phyloP scores from a whole-genome alignment of 2,797 vertebrate species.

The Poecile montanus region DNA sequence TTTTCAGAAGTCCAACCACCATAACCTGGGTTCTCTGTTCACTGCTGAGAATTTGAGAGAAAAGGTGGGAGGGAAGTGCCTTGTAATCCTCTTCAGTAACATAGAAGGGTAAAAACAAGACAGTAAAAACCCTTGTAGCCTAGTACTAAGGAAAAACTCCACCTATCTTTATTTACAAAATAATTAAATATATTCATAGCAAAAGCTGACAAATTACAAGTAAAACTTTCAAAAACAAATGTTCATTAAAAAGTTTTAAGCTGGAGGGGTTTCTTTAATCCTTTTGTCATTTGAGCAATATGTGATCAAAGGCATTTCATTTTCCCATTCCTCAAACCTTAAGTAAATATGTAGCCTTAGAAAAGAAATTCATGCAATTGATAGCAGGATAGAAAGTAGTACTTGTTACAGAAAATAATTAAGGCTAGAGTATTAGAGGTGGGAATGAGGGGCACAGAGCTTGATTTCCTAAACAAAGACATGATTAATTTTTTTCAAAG shows the following conservation, averaged over 20 bases:
- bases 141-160: neutral
- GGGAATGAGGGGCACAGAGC: slow-evolving; percentile 28
- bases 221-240: slow-evolving; percentile 60
- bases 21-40: neutral
- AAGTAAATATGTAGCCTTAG: slow-evolving; percentile 48
- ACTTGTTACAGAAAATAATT: slow-evolving; percentile 61
- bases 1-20: slow-evolving; percentile 19
- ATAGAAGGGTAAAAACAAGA: neutral
- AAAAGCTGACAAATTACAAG: slow-evolving; percentile 54
- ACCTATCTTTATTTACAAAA: slow-evolving; percentile 52
- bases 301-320: slow-evolving; percentile 65
- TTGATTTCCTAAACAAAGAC: slow-evolving; percentile 63
- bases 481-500: slow-evolving; percentile 48
- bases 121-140: neutral
- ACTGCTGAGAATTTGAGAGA: neutral
- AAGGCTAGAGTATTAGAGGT: slow-evolving; percentile 61
- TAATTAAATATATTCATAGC: slow-evolving; percentile 42
- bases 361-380: slow-evolving; percentile 60
- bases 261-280: slow-evolving; percentile 37
- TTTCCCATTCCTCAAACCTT: slow-evolving; percentile 8
- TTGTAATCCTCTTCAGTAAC: neutral
- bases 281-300: slow-evolving; percentile 59
- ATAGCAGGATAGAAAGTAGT: slow-evolving; percentile 38
- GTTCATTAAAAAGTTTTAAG: slow-evolving; percentile 61
- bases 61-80: neutral